A percentile compares a stretch with the other conserved stretches of the same genome.
phyloP scores from a whole-genome alignment of 30 jellyfish, hydroid and myxozoan genomes.

The Aurelia sp. region DNA sequence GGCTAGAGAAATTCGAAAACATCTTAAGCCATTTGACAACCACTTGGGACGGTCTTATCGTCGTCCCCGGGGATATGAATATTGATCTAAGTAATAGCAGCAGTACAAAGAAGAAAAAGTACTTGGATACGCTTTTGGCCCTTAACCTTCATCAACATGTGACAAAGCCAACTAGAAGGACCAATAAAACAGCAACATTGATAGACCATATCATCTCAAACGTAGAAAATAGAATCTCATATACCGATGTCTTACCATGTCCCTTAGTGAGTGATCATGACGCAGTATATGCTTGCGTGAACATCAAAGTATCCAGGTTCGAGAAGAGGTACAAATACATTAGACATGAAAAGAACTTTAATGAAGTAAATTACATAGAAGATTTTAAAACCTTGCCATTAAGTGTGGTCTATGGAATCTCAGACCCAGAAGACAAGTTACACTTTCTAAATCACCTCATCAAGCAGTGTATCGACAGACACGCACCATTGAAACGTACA shows the following conservation, averaged over 20 bases:
- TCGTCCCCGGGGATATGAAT: constrained; percentile 65
- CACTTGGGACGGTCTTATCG: constrained; percentile 19
- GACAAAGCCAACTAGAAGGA: constrained; percentile 53
- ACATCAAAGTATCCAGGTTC: background rate
- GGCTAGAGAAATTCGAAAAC: constrained; percentile 36
- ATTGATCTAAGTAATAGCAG: constrained; percentile 24
- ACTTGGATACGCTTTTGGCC: constrained; percentile 42
- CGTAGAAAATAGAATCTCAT: background rate
- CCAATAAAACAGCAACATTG: constrained; percentile 51
- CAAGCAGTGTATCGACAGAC: constrained; percentile 60
- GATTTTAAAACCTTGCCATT: constrained; percentile 61
- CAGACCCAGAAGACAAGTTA: constrained; percentile 68
- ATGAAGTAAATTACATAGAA: constrained; percentile 18
- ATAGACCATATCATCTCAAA: constrained; percentile 67
- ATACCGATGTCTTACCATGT: constrained; percentile 38
- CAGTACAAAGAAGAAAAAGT: constrained; percentile 21
- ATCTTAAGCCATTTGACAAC: background rate
- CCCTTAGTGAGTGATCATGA: constrained; percentile 59
- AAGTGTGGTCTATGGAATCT: constrained; percentile 51
- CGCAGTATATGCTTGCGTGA: constrained; percentile 28
- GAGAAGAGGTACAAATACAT: constrained; percentile 46
- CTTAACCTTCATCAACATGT: constrained; percentile 57
- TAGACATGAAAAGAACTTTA: constrained; percentile 63
- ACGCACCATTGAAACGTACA: constrained; percentile 71
- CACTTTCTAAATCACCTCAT: constrained; percentile 51